Conservation (phyloP, 1,140 invertebrate species). For the Hylaeus anthracinus region DNA sequence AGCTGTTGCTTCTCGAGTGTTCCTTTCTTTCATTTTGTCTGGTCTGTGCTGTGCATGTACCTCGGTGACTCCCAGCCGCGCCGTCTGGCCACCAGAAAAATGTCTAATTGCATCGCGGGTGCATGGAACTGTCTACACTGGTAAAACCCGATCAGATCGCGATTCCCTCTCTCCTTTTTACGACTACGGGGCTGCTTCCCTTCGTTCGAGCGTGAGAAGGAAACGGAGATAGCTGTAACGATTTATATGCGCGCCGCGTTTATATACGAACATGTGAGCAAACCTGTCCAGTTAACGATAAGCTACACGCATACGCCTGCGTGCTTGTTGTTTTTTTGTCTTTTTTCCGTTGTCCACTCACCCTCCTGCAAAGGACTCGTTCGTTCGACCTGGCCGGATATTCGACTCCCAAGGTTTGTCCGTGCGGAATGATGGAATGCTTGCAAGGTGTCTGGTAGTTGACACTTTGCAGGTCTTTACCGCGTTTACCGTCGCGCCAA, state of each 20-base stretch:
- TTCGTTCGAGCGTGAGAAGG: neutral
- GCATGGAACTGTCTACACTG: constrained; percentile 24
- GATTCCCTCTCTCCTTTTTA: constrained; percentile 5
- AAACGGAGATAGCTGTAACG: constrained; percentile 19
- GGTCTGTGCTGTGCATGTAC: neutral
- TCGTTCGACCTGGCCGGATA: constrained; percentile 40
- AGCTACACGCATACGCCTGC: constrained; percentile 22
- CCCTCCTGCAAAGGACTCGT: constrained; percentile 21
- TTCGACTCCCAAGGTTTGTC: constrained; percentile 47
- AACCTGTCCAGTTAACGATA: constrained; percentile 62
- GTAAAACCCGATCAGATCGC: constrained; percentile 29
- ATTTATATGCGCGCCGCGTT: constrained; percentile 56
- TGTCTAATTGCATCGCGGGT: constrained; percentile 62
- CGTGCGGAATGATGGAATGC: constrained; percentile 32
- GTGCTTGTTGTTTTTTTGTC: neutral
- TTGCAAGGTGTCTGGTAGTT: constrained; percentile 5
- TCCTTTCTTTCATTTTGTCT: constrained; percentile 19
- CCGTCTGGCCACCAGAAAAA: constrained; percentile 49
- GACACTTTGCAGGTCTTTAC: too few species aligned
- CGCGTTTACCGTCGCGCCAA: too few species aligned
- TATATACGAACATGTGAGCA: constrained; percentile 50
- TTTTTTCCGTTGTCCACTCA: constrained; percentile 16
- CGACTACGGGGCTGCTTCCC: neutral
- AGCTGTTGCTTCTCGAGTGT: constrained; percentile 37
- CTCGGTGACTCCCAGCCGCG: neutral